Conservation (phyloP, 1,140 invertebrate species). For the Caerostris darwini region DNA sequence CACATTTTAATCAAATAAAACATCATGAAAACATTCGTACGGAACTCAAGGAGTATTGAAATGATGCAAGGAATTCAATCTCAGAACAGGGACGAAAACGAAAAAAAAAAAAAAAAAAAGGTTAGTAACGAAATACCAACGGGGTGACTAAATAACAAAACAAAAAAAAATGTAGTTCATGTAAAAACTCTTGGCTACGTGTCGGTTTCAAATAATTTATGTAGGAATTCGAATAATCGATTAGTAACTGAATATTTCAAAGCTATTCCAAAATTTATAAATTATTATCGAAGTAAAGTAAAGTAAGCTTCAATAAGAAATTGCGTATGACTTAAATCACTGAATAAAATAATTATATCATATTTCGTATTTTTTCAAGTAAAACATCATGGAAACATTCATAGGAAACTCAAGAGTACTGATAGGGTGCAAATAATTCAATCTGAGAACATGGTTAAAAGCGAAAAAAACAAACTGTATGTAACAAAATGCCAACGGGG, state of each 20-base stretch:
- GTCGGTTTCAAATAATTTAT: constrained; percentile 21
- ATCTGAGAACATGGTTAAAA: too few relatives aligned
- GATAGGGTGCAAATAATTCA: too few relatives aligned
- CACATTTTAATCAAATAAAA: neutral
- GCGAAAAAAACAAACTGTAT: too few relatives aligned
- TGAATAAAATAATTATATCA: neutral
- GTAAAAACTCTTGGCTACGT: neutral
- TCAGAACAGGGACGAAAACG: neutral
- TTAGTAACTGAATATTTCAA: too few relatives aligned
- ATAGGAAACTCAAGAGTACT: too few relatives aligned
- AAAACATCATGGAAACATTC: too few relatives aligned
- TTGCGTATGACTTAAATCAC: neutral
- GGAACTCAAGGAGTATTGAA: neutral
- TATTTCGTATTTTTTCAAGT: too few relatives aligned
- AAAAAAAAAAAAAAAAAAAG: neutral
- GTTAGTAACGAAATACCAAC: neutral
- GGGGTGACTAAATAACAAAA: too few relatives aligned
- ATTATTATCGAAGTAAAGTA: neutral
- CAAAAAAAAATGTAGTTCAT: neutral
- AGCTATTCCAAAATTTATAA: too few relatives aligned
- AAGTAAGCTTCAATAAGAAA: constrained; percentile 1
- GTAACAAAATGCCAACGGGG: too few relatives aligned
- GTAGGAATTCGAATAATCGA: neutral
- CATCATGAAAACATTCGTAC: neutral
- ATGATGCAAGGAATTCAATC: neutral